These are phyloP conservation scores for Cyphomyrus discorhynchus DNA, from an alignment of 2,113 vertebrate species.

Conservation along the genomic window DNA sequence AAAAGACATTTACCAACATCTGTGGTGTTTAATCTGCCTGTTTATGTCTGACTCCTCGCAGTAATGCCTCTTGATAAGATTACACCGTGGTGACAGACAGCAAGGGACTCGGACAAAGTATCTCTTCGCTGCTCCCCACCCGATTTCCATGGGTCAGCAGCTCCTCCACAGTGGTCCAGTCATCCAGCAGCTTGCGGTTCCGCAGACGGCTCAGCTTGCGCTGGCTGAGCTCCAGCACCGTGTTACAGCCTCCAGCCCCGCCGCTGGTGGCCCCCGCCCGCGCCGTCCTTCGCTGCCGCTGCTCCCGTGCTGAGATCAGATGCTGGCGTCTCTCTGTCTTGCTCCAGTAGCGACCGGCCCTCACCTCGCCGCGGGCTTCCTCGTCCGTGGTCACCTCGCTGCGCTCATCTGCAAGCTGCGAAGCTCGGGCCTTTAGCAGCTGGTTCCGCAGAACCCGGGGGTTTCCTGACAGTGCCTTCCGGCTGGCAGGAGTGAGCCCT, in stretches of 20 bases:
- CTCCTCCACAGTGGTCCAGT: slow-evolving; percentile 61
- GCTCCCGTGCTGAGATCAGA: slow-evolving; percentile 40
- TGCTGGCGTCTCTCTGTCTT: slow-evolving; percentile 48
- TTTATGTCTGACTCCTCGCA: not conserved
- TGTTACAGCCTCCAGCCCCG: slow-evolving; percentile 12
- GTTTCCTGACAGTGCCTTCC: slow-evolving; percentile 27
- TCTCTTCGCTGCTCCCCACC: slow-evolving; percentile 34
- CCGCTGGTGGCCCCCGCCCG: slow-evolving; percentile 12
- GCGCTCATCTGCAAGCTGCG: slow-evolving; percentile 43
- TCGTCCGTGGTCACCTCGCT: slow-evolving; percentile 54
- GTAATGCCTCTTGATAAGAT: not conserved
- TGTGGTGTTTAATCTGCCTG: not conserved
- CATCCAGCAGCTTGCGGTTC: slow-evolving; percentile 60
- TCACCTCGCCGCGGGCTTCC: slow-evolving; percentile 40
- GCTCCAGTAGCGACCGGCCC: slow-evolving; percentile 50
- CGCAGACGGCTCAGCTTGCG: slow-evolving; percentile 55
- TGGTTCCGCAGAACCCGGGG: slow-evolving; percentile 49
- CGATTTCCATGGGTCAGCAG: slow-evolving; percentile 51
- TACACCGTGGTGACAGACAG: slow-evolving; percentile 53
- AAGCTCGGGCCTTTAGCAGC: slow-evolving; percentile 52
- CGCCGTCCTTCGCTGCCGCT: slow-evolving; percentile 36
- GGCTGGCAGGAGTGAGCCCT: slow-evolving; percentile 33
- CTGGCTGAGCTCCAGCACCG: slow-evolving; percentile 54
- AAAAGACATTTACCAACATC: not conserved
- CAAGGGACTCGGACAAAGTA: slow-evolving; percentile 50